Conservation (phyloP, 1,140 invertebrate genomes). For the Steinernema khuongi region DNA sequence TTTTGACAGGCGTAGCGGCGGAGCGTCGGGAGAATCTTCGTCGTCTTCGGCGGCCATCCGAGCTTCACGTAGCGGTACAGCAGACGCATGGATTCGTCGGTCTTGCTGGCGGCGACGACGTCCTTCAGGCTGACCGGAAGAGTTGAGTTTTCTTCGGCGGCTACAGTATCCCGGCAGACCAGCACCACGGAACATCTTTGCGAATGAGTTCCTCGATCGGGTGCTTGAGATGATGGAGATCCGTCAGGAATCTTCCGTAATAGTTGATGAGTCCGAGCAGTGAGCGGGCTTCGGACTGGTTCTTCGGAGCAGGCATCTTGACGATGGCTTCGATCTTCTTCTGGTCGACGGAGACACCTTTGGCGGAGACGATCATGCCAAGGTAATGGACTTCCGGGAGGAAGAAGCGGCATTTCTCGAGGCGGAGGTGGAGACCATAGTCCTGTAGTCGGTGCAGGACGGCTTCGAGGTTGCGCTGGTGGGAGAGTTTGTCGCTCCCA, state of each 20-base stretch:
- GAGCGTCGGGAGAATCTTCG: too few relatives aligned
- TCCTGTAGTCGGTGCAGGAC: constrained; percentile 14
- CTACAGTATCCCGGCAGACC: not conserved
- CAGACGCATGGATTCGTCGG: too few relatives aligned
- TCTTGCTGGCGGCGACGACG: too few relatives aligned
- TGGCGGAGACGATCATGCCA: constrained; percentile 23
- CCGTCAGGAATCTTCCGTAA: constrained; percentile 26
- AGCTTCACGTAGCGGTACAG: too few relatives aligned
- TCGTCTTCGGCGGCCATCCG: too few relatives aligned
- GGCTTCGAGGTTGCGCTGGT: not conserved
- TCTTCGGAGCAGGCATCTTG: constrained; percentile 36
- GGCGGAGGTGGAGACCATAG: constrained; percentile 13
- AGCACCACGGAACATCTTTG: constrained; percentile 16
- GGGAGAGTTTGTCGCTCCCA: not conserved
- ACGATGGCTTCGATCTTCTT: constrained; percentile 24
- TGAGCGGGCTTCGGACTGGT: constrained; percentile 27
- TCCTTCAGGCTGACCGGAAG: too few relatives aligned
- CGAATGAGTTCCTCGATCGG: constrained; percentile 23
- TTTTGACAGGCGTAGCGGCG: too few relatives aligned
- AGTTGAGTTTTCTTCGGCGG: not conserved
- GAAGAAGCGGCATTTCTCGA: constrained; percentile 28
- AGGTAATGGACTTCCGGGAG: constrained; percentile 12
- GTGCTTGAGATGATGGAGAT: not conserved
- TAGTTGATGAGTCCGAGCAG: constrained; percentile 41
- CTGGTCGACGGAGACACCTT: constrained; percentile 20